Percentiles rank a stretch among this genome's conserved stretches.
These are phyloP conservation scores for Chrysolina americana DNA, from an alignment of 2,888 invertebrate species.

Conservation along the genomic window DNA sequence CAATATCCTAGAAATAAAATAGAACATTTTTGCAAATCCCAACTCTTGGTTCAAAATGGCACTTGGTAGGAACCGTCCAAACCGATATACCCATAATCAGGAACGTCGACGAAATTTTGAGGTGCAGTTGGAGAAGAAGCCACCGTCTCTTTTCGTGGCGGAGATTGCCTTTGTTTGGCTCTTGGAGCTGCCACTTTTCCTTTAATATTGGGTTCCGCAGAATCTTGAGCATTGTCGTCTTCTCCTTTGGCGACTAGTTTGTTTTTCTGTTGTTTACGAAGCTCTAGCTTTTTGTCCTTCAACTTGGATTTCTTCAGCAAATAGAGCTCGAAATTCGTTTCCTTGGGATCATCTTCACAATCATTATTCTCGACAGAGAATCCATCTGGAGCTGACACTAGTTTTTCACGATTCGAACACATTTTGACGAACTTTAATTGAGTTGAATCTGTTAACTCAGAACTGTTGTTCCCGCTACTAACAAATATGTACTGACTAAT, in stretches of 20 bases:
- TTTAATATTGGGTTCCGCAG: not conserved
- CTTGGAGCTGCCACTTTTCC: not conserved
- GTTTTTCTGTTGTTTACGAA: not conserved
- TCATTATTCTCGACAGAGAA: not conserved
- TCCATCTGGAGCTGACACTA: not conserved
- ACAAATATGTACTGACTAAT: not conserved
- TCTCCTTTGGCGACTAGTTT: not conserved
- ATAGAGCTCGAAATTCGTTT: constrained; percentile 8
- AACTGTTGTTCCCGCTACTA: not conserved
- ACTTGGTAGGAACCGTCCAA: constrained; percentile 14
- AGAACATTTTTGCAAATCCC: not conserved
- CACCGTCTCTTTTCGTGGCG: not conserved
- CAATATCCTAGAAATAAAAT: not conserved
- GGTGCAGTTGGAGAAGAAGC: not conserved
- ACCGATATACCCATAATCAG: constrained; percentile 18
- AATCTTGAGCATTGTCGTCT: not conserved
- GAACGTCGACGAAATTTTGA: constrained; percentile 20
- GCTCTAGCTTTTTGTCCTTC: not conserved
- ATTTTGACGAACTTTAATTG: not conserved
- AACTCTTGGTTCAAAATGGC: not conserved
- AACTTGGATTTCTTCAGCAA: constrained; percentile 6
- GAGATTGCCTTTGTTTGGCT: not conserved
- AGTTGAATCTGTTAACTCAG: not conserved
- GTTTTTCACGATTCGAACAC: constrained; percentile 10
- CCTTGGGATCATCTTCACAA: not conserved